Conservation (phyloP, 2,113 vertebrate genomes). For the Amphilophus citrinellus region DNA sequence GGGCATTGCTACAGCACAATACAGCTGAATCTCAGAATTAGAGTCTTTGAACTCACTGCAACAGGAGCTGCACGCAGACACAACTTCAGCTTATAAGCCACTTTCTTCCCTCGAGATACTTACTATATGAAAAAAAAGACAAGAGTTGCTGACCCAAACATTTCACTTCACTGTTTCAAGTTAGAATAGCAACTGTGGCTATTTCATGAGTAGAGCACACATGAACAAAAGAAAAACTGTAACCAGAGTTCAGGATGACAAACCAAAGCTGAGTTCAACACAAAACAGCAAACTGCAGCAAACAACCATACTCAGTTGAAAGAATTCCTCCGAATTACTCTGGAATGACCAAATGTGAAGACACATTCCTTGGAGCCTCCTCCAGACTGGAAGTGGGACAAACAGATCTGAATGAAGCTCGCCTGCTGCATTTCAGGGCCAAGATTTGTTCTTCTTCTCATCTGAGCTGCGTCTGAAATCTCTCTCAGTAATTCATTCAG, state of each 20-base stretch:
- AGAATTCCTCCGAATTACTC: neutral
- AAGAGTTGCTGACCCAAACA: conserved; percentile 67
- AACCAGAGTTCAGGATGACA: conserved; percentile 23
- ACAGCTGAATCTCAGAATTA: conserved; percentile 63
- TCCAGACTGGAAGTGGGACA: conserved; percentile 39
- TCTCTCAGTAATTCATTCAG: conserved; percentile 1
- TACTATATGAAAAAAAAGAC: conserved; percentile 10
- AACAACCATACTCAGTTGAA: neutral
- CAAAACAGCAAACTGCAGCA: neutral
- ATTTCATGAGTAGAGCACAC: conserved; percentile 45
- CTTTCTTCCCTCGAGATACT: conserved; percentile 58
- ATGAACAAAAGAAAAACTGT: neutral
- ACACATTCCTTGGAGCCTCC: conserved; percentile 22
- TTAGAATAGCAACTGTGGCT: conserved; percentile 51
- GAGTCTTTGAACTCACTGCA: conserved; percentile 67
- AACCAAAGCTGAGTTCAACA: neutral
- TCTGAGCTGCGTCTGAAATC: conserved; percentile 14
- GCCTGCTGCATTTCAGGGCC: conserved; percentile 13
- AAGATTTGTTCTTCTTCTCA: conserved; percentile 42
- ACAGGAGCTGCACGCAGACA: conserved; percentile 57
- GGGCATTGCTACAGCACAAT: conserved; percentile 39
- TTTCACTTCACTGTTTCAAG: conserved; percentile 54
- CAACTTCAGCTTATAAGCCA: conserved; percentile 56
- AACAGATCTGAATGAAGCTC: conserved; percentile 45
- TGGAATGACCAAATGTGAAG: conserved; percentile 38